Evolutionary conservation across 92 coral and sea anemone species (phyloP).

Genomic region (Epizoanthus rinbou): DNA sequence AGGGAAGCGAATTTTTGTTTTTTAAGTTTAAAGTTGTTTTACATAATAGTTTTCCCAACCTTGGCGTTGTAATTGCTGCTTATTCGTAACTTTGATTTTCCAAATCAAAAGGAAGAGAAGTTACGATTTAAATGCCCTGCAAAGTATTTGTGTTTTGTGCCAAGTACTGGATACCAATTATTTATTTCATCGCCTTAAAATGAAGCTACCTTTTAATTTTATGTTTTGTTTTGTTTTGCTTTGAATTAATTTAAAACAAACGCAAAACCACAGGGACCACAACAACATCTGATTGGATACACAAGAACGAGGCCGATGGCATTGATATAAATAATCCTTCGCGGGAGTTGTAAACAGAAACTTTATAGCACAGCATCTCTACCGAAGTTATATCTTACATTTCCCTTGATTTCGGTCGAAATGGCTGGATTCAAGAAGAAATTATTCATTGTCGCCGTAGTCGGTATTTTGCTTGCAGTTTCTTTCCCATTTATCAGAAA

Average conservation of each 20-base stretch:
- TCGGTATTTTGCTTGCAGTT: constrained; percentile 80
- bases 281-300: constrained; percentile 61
- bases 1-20: background rate
- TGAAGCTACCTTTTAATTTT: background rate
- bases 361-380: background rate
- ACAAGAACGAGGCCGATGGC: constrained; percentile 59
- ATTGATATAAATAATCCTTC: constrained; percentile 45
- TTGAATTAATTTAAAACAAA: background rate
- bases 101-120: too few relatives aligned
- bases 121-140: background rate
- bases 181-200: background rate
- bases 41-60: too few relatives aligned
- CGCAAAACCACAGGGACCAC: constrained; percentile 39
- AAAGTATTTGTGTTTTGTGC: constrained; percentile 1
- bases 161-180: constrained; percentile 12
- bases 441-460: constrained; percentile 78
- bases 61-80: too few relatives aligned
- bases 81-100: too few relatives aligned
- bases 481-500: constrained; percentile 84
- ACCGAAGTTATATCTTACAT: background rate
- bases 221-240: constrained; percentile 33
- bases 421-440: constrained; percentile 79
- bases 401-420: background rate
- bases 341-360: constrained; percentile 16
- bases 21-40: too few relatives aligned